Evolutionary conservation across 2,797 vertebrate species (phyloP).

Genomic region (Phoebastria nigripes): DNA sequence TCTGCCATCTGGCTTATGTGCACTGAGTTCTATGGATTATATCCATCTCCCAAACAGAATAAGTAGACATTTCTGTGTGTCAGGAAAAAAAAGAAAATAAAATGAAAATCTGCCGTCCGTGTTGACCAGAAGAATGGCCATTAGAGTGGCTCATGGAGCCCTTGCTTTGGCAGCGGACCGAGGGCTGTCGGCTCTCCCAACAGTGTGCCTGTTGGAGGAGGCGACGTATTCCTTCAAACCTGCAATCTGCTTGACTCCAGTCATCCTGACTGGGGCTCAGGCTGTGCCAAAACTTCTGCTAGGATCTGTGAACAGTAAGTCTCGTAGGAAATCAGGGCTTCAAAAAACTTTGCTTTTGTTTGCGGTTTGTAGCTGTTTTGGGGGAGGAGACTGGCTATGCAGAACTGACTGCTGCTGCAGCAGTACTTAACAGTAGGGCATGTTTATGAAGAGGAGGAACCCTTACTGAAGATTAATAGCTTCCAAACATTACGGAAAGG

Average conservation of each 20-base stretch:
- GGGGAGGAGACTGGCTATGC: neutral
- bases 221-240: conserved; percentile 26
- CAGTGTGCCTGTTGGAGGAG: conserved; percentile 8
- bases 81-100: neutral
- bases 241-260: conserved; percentile 44
- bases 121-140: conserved; percentile 10
- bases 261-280: conserved; percentile 8
- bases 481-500: conserved; percentile 24
- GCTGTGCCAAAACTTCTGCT: conserved; percentile 53
- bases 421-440: neutral
- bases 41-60: conserved; percentile 57
- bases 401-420: neutral
- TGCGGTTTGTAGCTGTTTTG: neutral
- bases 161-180: neutral
- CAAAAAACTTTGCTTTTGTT: conserved; percentile 24
- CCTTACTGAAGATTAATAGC: conserved; percentile 1
- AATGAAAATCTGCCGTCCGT: conserved; percentile 17
- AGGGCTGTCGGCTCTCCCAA: neutral
- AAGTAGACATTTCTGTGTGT: conserved; percentile 48
- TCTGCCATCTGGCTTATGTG: conserved; percentile 70
- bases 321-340: conserved; percentile 43
- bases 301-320: conserved; percentile 30
- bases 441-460: neutral
- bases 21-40: conserved; percentile 45
- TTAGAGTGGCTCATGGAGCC: neutral